Conservation (phyloP, 1,140 invertebrate species). For the Atopsyche davidsoni region DNA sequence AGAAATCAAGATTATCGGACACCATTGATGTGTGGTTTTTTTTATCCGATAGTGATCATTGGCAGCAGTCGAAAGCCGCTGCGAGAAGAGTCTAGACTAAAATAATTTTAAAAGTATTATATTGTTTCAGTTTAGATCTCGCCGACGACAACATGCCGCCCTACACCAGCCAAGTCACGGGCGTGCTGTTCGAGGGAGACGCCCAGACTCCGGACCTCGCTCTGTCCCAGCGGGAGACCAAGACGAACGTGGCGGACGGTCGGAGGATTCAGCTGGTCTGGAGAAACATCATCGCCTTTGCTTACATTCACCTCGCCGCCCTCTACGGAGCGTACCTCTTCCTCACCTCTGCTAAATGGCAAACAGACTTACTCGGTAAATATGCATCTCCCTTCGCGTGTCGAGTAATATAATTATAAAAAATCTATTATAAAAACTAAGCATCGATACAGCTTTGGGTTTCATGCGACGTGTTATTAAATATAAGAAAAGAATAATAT, state of each 20-base stretch:
- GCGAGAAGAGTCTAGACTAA: not conserved
- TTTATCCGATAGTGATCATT: too few species aligned
- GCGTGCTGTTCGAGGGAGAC: conserved; percentile 61
- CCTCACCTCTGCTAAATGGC: conserved; percentile 70
- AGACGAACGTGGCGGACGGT: conserved; percentile 42
- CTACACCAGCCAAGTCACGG: conserved; percentile 53
- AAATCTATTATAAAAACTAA: too few species aligned
- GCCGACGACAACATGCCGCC: conserved; percentile 48
- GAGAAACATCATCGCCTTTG: conserved; percentile 85
- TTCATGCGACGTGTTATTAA: too few species aligned
- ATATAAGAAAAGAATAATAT: not conserved
- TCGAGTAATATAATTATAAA: too few species aligned
- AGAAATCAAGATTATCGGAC: too few species aligned
- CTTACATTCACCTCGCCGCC: conserved; percentile 77
- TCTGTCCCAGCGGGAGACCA: conserved; percentile 37
- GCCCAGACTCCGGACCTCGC: conserved; percentile 50
- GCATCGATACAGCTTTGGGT: too few species aligned
- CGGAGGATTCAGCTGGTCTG: conserved; percentile 71
- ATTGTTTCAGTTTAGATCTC: conserved; percentile 12
- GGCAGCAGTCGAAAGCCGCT: too few species aligned
- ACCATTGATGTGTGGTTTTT: too few species aligned
- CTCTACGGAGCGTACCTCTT: conserved; percentile 79
- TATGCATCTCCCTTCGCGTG: too few species aligned
- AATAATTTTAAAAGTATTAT: not conserved
- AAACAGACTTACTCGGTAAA: conserved; percentile 74